Conservation (phyloP, 2,797 vertebrate species). For the Xyrichtys novacula region DNA sequence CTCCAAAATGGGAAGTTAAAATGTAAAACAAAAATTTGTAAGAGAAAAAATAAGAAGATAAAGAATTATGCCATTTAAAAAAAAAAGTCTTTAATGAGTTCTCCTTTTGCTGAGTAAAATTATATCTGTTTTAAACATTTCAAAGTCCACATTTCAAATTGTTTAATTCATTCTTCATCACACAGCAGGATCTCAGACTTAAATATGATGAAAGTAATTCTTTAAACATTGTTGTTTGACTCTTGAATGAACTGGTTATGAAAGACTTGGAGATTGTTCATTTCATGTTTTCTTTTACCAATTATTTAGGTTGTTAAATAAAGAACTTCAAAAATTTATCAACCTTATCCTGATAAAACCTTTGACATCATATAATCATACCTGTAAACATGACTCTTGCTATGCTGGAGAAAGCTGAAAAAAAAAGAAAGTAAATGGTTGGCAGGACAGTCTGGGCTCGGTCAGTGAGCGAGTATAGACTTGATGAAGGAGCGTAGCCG, state of each 20-base stretch:
- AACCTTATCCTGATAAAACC: too few species aligned
- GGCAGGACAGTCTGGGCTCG: background rate
- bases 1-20: too few species aligned
- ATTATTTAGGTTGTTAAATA: background rate
- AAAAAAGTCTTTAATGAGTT: background rate
- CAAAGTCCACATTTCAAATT: background rate
- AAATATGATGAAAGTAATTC: too few species aligned
- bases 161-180: background rate
- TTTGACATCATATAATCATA: background rate
- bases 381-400: background rate
- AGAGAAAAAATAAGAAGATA: too few species aligned
- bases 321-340: too few species aligned
- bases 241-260: background rate
- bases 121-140: background rate
- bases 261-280: background rate
- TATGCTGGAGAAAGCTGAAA: too few species aligned
- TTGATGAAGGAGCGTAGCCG: slow-evolving; percentile 79
- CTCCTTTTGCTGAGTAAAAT: background rate
- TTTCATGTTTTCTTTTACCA: background rate
- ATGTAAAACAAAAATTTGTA: too few species aligned
- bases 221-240: background rate
- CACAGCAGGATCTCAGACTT: background rate
- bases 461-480: slow-evolving; percentile 66
- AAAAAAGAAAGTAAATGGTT: too few species aligned
- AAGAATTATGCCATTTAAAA: too few species aligned